Evolutionary conservation across 2,113 vertebrate species (phyloP).

Genomic region (Orthonyx spaldingii): DNA sequence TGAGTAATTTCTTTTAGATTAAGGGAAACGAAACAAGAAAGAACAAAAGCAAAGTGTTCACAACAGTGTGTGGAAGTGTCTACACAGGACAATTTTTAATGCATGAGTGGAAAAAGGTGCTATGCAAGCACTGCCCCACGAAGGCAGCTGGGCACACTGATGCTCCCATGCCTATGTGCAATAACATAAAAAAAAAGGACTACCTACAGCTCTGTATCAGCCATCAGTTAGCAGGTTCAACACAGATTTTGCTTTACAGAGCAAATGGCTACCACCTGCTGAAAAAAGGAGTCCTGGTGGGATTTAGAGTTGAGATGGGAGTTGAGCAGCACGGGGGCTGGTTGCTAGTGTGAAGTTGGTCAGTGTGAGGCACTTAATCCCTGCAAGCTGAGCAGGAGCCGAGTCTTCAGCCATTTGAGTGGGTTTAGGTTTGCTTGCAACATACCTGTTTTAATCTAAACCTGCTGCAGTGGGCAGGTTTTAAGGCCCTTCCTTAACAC

Average conservation of each 20-base stretch:
- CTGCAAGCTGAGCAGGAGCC: background rate
- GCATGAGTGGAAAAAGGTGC: background rate
- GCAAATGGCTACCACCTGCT: background rate
- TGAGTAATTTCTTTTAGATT: slow-evolving; percentile 48
- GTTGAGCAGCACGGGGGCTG: background rate
- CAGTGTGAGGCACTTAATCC: background rate
- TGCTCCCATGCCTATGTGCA: accelerated
- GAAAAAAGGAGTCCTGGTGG: background rate
- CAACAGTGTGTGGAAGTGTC: background rate
- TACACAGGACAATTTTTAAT: background rate
- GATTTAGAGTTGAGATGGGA: background rate
- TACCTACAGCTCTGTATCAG: background rate
- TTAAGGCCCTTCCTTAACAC: background rate
- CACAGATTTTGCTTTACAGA: background rate
- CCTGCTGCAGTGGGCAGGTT: slow-evolving; percentile 1
- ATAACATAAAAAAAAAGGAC: background rate
- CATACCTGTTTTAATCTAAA: slow-evolving; percentile 41
- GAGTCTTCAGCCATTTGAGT: background rate
- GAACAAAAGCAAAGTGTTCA: slow-evolving; percentile 26
- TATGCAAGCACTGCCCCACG: background rate
- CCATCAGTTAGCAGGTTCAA: background rate
- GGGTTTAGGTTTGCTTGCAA: background rate
- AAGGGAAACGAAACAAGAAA: slow-evolving; percentile 37
- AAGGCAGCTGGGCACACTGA: background rate
- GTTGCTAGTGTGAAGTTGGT: background rate